Evolutionary conservation across 2,888 invertebrate genomes (phyloP), one percentile per base, ranked within the genome.

Genomic region (Lamproptera curius): DNA sequence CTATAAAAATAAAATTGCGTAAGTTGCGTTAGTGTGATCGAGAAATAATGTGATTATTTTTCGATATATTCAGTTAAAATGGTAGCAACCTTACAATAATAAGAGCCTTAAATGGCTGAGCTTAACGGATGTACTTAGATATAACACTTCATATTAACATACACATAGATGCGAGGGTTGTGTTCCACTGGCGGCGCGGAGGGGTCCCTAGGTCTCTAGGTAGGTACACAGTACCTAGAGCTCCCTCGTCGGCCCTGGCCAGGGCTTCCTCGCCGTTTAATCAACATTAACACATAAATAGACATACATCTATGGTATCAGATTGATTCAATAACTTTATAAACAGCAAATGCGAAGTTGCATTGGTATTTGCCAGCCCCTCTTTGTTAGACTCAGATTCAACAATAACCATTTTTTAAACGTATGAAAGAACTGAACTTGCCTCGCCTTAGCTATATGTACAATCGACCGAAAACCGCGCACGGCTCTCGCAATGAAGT

Each of bases 391-490:
- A 76, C 70, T 70, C 65, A 73, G 63, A 76, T 79, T 77, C 70
- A 82, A 80, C 77, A 76, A 79, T 74, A 79, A 76, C 72, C 74
- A 69, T 75, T 67, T 69, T 69, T 65, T 66, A 71, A 20, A 64
- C 60, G 67, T 74, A 71, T 73, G 68, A 74, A 74, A n/a, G n/a
- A 77, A 75, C 72, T 76, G 73, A 74, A 71, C 71, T 78, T 71
- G 78, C 78, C 77, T 81, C 79, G 71, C 71, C 75, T 78, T 84
- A 82, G 68, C 80, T 83, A 84, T 84, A 84, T 84, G 70, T 85
- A 85, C 85, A 85, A 75, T 76, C 73, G 53, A 68, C 81, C n/a
- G n/a, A 82, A 59, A 82, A 75, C 75, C 77, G 80, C n/a, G 83
- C 75, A 76, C 77, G 75, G 77, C 73, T 80, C 76, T 73, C 78